Percentiles rank a stretch among this genome's conserved stretches.
Evolutionary conservation across 2,888 invertebrate genomes (phyloP).

Genomic region (Calliopum simillimum): DNA sequence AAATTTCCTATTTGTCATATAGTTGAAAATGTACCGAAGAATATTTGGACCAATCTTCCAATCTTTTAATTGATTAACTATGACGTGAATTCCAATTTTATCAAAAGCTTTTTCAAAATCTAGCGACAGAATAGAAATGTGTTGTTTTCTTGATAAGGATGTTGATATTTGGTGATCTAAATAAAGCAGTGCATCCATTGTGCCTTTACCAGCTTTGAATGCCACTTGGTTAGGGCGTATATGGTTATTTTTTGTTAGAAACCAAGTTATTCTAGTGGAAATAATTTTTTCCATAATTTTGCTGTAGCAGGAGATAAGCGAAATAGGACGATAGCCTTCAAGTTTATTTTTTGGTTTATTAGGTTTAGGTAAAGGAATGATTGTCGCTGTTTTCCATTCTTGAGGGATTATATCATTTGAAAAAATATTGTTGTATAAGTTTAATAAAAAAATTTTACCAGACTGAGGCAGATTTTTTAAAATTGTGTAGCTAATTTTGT

Average conservation of each 20-base stretch:
- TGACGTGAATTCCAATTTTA: conserved; percentile 22
- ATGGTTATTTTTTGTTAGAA: conserved; percentile 24
- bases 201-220: conserved; percentile 10
- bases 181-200: conserved; percentile 1
- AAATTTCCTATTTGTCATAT: conserved; percentile 6
- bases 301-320: neutral
- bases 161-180: conserved; percentile 5
- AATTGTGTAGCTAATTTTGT: too few species aligned
- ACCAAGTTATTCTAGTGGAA: conserved; percentile 28
- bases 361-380: conserved; percentile 40
- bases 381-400: conserved; percentile 35
- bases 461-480: neutral
- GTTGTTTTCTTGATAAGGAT: neutral
- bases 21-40: neutral
- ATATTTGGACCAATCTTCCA: conserved; percentile 29
- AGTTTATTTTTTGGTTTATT: conserved; percentile 33
- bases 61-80: neutral
- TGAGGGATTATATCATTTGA: conserved; percentile 38
- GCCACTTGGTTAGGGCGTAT: conserved; percentile 1
- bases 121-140: conserved; percentile 14
- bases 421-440: conserved; percentile 37
- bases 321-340: conserved; percentile 30
- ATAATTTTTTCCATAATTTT: conserved; percentile 1
- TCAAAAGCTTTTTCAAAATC: conserved; percentile 28
- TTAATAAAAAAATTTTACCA: too few species aligned